Percentiles rank a stretch among this genome's conserved stretches.
These are phyloP conservation scores for Anolis sagrei DNA, from an alignment of 2,113 vertebrate genomes.

Conservation along the genomic window DNA sequence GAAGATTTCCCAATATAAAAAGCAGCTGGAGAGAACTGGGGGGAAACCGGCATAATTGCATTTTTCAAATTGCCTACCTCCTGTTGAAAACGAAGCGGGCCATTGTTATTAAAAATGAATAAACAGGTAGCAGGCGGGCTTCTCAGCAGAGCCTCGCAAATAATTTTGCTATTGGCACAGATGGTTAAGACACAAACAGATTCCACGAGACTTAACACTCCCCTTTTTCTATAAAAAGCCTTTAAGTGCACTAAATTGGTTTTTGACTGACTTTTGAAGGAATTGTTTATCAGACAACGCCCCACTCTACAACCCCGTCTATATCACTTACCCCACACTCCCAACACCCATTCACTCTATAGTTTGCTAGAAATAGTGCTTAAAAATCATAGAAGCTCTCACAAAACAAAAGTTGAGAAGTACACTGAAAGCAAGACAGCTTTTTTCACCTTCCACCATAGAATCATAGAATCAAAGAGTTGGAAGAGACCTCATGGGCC, in stretches of 20 bases:
- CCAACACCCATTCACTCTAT: constrained; percentile 51
- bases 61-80: constrained; percentile 57
- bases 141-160: constrained; percentile 63
- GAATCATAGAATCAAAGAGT: no score
- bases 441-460: neutral
- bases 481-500: no score
- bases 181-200: constrained; percentile 64
- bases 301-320: neutral
- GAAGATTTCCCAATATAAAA: neutral
- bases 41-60: constrained; percentile 52
- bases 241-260: constrained; percentile 74
- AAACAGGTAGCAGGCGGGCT: constrained; percentile 63
- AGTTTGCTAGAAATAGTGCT: constrained; percentile 72
- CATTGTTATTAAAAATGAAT: constrained; percentile 65
- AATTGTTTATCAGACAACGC: constrained; percentile 64
- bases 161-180: constrained; percentile 53
- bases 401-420: constrained; percentile 45
- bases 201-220: constrained; percentile 56
- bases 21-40: constrained; percentile 5
- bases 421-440: neutral
- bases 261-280: constrained; percentile 74
- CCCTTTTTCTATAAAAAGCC: constrained; percentile 65
- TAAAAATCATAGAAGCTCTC: constrained; percentile 59
- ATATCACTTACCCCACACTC: constrained; percentile 2
- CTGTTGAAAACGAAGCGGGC: constrained; percentile 51